Evolutionary conservation across 2,797 vertebrate genomes (phyloP), one percentile per base, ranked within the genome.

Genomic region (Lepilemur ruficaudatus): DNA sequence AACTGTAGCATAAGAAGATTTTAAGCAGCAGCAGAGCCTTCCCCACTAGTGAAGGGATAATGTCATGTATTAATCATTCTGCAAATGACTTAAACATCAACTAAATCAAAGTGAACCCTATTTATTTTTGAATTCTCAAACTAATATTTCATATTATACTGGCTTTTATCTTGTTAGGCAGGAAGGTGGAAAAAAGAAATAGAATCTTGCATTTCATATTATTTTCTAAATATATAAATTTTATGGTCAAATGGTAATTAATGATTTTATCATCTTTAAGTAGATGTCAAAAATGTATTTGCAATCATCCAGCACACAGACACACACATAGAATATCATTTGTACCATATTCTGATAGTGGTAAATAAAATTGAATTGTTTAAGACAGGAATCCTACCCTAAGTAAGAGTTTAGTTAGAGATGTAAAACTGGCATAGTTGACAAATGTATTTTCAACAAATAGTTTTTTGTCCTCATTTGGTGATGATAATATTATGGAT

Each of bases 91-190:
- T 67, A 72, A n/a, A 35, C 15, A 41, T 5, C 50, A 35, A 25
- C 4, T 70, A 61, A 20, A 35, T 83, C n/a, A 55, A 78, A 57
- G 25, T 61, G 6, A 20, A 57, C 23, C 18, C 11, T 25, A 55
- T 35, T 65, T 84, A 18, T 73, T 93, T 95, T 78, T 97, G 14
- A 85, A 55, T 92, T 82, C 11, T 78, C 48, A 70, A 85, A 72
- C 13, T 76, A 81, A 6, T 79, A 89, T 83, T 93, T 89, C 38
- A 23, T 32, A 85, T 46, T 57, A 32, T 46, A 63, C 1, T 81
- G 13, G 2, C 46, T 92, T 93, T 86, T 48, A 91, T 59, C 14
- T 84, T 91, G 8, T 63, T 79, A 30, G 32, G 14, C 12, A 91
- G 18, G 20, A 93, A 43, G 7, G 15, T 76, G 28, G 13, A 7